phyloP scores from a whole-genome alignment of 2,888 invertebrate genomes.

The Erebia ligea region DNA sequence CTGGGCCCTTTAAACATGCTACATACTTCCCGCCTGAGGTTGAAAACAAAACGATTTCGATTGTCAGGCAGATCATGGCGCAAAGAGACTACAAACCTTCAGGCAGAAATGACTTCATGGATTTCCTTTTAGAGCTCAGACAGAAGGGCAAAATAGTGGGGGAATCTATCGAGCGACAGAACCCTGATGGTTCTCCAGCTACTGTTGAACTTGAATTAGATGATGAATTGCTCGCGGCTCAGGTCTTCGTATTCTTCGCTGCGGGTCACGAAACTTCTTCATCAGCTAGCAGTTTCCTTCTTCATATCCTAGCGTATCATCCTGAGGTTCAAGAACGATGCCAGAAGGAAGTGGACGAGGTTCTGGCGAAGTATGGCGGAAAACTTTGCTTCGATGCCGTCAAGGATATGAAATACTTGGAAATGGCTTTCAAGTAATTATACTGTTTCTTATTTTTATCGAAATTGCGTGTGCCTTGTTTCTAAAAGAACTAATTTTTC shows the following conservation, averaged over 20 bases:
- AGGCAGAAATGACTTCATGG: slow-evolving; percentile 55
- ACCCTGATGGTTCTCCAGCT: slow-evolving; percentile 46
- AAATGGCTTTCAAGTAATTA: slow-evolving; percentile 53
- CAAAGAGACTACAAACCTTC: slow-evolving; percentile 49
- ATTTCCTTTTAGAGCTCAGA: slow-evolving; percentile 53
- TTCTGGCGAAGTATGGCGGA: slow-evolving; percentile 46
- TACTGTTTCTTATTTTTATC: background rate
- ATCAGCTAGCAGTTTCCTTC: slow-evolving; percentile 55
- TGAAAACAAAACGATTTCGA: slow-evolving; percentile 43
- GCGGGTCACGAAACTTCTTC: slow-evolving; percentile 69
- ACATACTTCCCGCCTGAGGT: slow-evolving; percentile 42
- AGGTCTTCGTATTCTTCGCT: slow-evolving; percentile 54
- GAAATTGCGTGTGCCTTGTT: background rate
- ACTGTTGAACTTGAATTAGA: slow-evolving; percentile 50
- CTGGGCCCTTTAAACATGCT: slow-evolving; percentile 45
- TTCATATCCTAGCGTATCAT: slow-evolving; percentile 58
- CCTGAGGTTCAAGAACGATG: slow-evolving; percentile 54
- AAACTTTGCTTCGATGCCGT: slow-evolving; percentile 52
- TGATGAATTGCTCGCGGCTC: slow-evolving; percentile 51
- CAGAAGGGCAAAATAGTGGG: slow-evolving; percentile 50
- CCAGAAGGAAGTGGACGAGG: slow-evolving; percentile 55
- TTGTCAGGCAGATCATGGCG: slow-evolving; percentile 47
- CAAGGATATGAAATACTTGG: slow-evolving; percentile 54
- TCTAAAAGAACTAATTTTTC: background rate
- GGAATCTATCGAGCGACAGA: slow-evolving; percentile 45